Conservation (phyloP, 2,797 vertebrate species). For the Gadopsis marmoratus region DNA sequence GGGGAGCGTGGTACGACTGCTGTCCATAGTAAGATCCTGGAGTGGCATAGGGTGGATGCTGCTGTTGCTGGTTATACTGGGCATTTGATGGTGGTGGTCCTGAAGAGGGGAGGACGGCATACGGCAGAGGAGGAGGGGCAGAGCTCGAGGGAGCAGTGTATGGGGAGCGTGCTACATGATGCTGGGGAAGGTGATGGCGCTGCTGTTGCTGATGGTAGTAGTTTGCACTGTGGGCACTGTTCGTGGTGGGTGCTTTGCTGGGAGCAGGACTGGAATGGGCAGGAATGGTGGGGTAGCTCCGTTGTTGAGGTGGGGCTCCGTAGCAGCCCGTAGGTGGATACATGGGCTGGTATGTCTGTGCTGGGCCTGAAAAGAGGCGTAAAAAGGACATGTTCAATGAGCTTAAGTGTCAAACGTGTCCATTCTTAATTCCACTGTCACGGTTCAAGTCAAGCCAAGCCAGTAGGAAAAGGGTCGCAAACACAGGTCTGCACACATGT, state of each 20-base stretch:
- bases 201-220: conserved; percentile 81
- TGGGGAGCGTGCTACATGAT: conserved; percentile 72
- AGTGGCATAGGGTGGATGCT: conserved; percentile 65
- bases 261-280: conserved; percentile 85
- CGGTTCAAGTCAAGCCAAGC: not conserved
- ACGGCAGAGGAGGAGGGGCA: conserved; percentile 78
- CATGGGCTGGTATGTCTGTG: conserved; percentile 84
- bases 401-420: too few species aligned
- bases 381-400: not conserved
- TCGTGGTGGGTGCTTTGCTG: conserved; percentile 86
- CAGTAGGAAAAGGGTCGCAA: not conserved
- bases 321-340: conserved; percentile 86
- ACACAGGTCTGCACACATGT: not conserved
- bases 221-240: conserved; percentile 83
- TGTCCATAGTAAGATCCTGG: conserved; percentile 84
- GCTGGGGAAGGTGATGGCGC: conserved; percentile 77
- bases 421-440: not conserved
- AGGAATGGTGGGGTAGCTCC: conserved; percentile 84
- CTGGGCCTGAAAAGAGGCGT: conserved; percentile 85
- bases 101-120: conserved; percentile 64
- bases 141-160: conserved; percentile 76
- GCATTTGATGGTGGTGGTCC: conserved; percentile 72
- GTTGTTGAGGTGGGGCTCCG: conserved; percentile 81
- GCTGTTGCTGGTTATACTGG: conserved; percentile 78
- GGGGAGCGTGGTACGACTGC: conserved; percentile 78